phyloP scores from a whole-genome alignment of 2,888 invertebrate species.

The Trypoxylon attenuatum region DNA sequence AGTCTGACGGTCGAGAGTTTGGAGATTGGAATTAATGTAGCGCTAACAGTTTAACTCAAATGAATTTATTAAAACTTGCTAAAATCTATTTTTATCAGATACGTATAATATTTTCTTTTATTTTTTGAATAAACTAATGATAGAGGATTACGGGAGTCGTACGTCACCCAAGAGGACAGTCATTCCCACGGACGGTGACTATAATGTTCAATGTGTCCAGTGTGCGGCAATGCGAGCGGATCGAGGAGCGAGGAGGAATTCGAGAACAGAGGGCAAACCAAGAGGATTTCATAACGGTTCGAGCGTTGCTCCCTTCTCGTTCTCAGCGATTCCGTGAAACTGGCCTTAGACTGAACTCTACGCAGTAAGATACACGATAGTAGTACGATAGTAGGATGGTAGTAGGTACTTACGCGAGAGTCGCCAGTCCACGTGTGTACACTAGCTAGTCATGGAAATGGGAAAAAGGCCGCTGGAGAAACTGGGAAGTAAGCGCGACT shows the following conservation, averaged over 20 bases:
- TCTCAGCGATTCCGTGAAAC: conserved; percentile 21
- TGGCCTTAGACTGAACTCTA: neutral
- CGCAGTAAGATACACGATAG: neutral
- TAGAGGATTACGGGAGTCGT: no score
- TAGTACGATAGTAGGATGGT: neutral
- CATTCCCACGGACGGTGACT: no score
- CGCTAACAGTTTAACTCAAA: no score
- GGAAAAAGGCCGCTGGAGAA: conserved; percentile 4
- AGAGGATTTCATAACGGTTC: conserved; percentile 29
- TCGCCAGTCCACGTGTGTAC: neutral
- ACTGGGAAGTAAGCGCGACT: conserved; percentile 11
- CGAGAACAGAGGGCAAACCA: conserved; percentile 2
- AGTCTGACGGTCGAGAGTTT: no score
- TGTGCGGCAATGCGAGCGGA: no score
- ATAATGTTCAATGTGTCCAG: no score
- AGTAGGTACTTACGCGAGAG: neutral
- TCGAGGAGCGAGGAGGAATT: conserved; percentile 11
- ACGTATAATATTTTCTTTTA: no score
- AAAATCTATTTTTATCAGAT: no score
- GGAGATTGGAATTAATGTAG: no score
- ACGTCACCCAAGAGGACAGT: no score
- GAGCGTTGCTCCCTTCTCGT: neutral
- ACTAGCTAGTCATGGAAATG: conserved; percentile 5
- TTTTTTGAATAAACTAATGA: no score
- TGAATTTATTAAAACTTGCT: no score